Evolutionary conservation across 2,888 invertebrate species (phyloP), one percentile per base, ranked within the genome.

Genomic region (Tenthredo amoena): DNA sequence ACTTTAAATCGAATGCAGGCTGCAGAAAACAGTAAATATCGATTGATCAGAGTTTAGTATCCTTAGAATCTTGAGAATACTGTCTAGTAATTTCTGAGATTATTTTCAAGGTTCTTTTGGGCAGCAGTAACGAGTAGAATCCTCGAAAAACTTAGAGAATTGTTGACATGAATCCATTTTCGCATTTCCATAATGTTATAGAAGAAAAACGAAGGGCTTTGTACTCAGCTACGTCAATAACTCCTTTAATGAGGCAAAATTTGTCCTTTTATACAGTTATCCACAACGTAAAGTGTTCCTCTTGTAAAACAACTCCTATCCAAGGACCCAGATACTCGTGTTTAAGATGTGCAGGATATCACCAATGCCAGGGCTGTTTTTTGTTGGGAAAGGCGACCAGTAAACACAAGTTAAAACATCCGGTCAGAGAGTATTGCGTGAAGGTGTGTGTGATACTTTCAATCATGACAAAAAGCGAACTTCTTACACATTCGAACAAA

Each of bases 341-440:
- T 92, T 91, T 96, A 84, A 95, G 95, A 89, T 97, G 96, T 91
- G 94, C 95, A 58, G 94, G 94, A 86, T 96, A 96, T 90, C 95
- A 95, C 89, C 95, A 96, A 88, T 97, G 96, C 90, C 96, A 96
- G 91, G 93, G 94, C 50, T 97, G 96, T 92, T 97, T 96, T 92
- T 95, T 96, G 86, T 94, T 94, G 85, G 96, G 96, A 2, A 94
- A 94, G 89, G 94, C 93, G 40, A 95, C 94, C 86, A 94, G 95
- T 89, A 95, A 95, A 55, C 96, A 97, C 91, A 96, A 96, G 92
- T 91, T 95, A 68, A 95, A 95, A 76, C 96, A 97, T 93, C 95
- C 96, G 4, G 95, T 96, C 91, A 95, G 95, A 89, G 96, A 96
- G 92, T 96, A 95, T 91, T 96, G 95, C 89, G 93, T 93, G 7